Conservation (phyloP, 2,113 vertebrate genomes). For the Strix aluco region DNA sequence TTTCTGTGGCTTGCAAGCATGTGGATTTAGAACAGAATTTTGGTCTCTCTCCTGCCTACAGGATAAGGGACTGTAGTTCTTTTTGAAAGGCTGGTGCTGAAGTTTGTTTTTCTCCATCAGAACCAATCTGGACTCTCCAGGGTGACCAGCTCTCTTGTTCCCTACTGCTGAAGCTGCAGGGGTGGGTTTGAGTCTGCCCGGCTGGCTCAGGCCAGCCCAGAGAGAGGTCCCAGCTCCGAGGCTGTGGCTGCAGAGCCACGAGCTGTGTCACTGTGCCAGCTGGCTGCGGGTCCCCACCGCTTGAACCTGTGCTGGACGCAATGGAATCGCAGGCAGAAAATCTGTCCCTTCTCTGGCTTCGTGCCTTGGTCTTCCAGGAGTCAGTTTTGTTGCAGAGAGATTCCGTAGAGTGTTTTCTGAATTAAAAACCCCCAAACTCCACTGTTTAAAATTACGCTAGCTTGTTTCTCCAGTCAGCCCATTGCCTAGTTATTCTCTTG, state of each 20-base stretch:
- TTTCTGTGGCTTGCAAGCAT: background rate
- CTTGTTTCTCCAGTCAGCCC: background rate
- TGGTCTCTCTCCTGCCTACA: background rate
- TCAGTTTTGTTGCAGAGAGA: background rate
- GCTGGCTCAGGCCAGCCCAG: background rate
- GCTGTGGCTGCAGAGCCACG: background rate
- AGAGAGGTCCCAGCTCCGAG: background rate
- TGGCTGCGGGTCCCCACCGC: background rate
- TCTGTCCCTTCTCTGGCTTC: background rate
- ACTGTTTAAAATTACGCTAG: rapidly evolving
- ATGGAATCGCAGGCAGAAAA: background rate
- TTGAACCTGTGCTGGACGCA: background rate
- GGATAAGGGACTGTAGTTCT: background rate
- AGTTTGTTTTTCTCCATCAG: background rate
- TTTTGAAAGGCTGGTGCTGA: background rate
- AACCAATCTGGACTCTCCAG: background rate
- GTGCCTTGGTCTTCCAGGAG: background rate
- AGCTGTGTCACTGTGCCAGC: too few relatives aligned
- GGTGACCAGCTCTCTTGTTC: background rate
- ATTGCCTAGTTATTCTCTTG: background rate
- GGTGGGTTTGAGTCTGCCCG: background rate
- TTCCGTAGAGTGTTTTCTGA: background rate
- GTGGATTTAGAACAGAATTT: background rate
- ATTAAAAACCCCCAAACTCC: rapidly evolving
- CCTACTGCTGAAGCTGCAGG: background rate